These are phyloP conservation scores for Tetraodon nigroviridis DNA, from an alignment of 2,113 vertebrate species.

Conservation along the genomic window DNA sequence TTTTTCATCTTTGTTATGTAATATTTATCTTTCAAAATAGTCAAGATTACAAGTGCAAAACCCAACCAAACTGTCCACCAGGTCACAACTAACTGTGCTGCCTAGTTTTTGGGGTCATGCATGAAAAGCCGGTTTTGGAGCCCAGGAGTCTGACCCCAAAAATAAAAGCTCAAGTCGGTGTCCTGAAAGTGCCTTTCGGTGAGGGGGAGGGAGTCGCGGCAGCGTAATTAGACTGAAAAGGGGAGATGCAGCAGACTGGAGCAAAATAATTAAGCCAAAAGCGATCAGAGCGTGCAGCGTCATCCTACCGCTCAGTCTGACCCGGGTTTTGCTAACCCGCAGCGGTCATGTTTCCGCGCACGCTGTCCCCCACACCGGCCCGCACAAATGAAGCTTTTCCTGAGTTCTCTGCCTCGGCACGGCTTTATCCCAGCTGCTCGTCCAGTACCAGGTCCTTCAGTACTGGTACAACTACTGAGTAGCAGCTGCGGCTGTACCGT, in stretches of 20 bases:
- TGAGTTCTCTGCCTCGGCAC: too few relatives aligned
- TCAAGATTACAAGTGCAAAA: not conserved
- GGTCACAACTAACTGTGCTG: constrained; percentile 35
- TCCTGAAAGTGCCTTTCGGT: constrained; percentile 14
- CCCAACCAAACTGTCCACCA: constrained; percentile 23
- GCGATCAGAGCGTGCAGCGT: too few relatives aligned
- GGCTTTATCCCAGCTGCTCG: too few relatives aligned
- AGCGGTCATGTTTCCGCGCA: too few relatives aligned
- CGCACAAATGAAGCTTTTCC: too few relatives aligned
- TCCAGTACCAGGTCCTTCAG: too few relatives aligned
- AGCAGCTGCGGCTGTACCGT: too few relatives aligned
- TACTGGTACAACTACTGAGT: too few relatives aligned
- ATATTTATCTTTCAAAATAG: constrained; percentile 7
- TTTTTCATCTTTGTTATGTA: constrained; percentile 1
- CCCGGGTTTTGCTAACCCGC: too few relatives aligned
- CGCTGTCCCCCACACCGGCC: too few relatives aligned
- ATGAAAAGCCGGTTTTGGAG: constrained; percentile 52
- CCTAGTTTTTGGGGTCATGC: constrained; percentile 57
- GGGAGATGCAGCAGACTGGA: constrained; percentile 8
- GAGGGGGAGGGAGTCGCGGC: not conserved
- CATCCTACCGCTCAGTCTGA: too few relatives aligned
- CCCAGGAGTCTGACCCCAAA: constrained; percentile 34
- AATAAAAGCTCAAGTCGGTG: constrained; percentile 31
- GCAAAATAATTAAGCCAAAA: constrained; percentile 15
- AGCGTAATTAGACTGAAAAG: constrained; percentile 2